A percentile compares a stretch with the other conserved stretches of the same genome.
Conservation (phyloP, 92 coral and sea anemone species). For the Porites cylindrica region DNA sequence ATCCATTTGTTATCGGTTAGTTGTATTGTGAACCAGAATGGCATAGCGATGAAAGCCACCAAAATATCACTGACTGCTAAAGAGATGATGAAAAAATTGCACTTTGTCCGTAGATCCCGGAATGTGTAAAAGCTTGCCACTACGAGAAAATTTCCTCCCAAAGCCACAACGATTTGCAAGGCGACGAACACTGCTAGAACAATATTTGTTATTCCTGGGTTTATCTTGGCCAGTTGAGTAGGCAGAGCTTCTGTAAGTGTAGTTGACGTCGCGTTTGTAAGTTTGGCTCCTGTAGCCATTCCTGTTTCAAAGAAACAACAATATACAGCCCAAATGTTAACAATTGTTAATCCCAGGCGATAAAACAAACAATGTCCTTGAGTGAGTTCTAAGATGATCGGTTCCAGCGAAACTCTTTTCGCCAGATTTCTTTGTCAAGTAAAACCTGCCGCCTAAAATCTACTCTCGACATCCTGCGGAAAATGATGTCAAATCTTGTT, state of each 20-base stretch:
- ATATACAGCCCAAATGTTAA: slow-evolving; percentile 6
- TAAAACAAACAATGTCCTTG: slow-evolving; percentile 15
- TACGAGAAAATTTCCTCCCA: slow-evolving; percentile 88
- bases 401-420: background rate
- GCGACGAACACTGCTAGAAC: slow-evolving; percentile 79
- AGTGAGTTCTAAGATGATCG: background rate
- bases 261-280: slow-evolving; percentile 23
- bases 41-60: slow-evolving; percentile 86
- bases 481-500: background rate
- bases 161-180: slow-evolving; percentile 73
- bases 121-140: slow-evolving; percentile 90
- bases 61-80: slow-evolving; percentile 90
- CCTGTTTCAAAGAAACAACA: slow-evolving; percentile 35
- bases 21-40: slow-evolving; percentile 86
- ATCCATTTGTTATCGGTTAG: slow-evolving; percentile 65
- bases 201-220: slow-evolving; percentile 57
- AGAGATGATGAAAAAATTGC: slow-evolving; percentile 92
- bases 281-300: slow-evolving; percentile 31
- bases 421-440: background rate
- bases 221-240: background rate
- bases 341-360: slow-evolving; percentile 18
- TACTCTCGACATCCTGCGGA: background rate
- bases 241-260: background rate
- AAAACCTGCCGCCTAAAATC: background rate
- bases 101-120: slow-evolving; percentile 88